Base-by-base conservation (phyloP, 2,888 invertebrate species). In the Zhuqinia jingwanae region DNA sequence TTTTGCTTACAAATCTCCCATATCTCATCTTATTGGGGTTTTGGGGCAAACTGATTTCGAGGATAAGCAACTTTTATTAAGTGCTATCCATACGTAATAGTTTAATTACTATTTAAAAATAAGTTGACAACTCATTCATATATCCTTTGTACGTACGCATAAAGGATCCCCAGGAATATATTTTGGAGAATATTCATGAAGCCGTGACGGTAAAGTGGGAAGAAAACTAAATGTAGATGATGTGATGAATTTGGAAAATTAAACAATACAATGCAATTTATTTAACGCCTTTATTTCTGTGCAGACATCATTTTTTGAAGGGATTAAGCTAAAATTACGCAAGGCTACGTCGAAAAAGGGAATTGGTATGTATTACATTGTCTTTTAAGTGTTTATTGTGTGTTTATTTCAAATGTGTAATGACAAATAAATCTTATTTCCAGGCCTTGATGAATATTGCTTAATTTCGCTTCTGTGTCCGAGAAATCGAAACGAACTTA, bases 381-480 rank as follows among this genome's bases (percentile, higher is more conserved):
- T n/a, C n/a, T n/a, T n/a, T n/a, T n/a, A n/a, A n/a, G n/a, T n/a
- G n/a, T n/a, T n/a, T n/a, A n/a, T n/a, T n/a, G n/a, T n/a, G n/a
- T n/a, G n/a, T n/a, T n/a, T n/a, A n/a, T n/a, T n/a, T n/a, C n/a
- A n/a, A n/a, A n/a, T n/a, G n/a, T n/a, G n/a, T n/a, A n/a, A n/a
- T n/a, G n/a, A n/a, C n/a, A n/a, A n/a, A n/a, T n/a, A n/a, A n/a
- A n/a, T n/a, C n/a, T n/a, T n/a, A n/a, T n/a, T n/a, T n/a, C n/a
- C n/a, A n/a, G n/a, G n/a, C n/a, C 93, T 93, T 2, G 92, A 92
- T 80, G 93, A 93, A 90, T 90, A 91, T 27, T 91, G 92, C 0
- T 90, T 93, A 11, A 92, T 93, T 73, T 93, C 93, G 88, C 91
- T 93, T n/a, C 91, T 93, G 89, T 92, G 92, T 68, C 91, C 92